Conservation (phyloP, 2,888 invertebrate genomes). For the Malthinus flaveolus region DNA sequence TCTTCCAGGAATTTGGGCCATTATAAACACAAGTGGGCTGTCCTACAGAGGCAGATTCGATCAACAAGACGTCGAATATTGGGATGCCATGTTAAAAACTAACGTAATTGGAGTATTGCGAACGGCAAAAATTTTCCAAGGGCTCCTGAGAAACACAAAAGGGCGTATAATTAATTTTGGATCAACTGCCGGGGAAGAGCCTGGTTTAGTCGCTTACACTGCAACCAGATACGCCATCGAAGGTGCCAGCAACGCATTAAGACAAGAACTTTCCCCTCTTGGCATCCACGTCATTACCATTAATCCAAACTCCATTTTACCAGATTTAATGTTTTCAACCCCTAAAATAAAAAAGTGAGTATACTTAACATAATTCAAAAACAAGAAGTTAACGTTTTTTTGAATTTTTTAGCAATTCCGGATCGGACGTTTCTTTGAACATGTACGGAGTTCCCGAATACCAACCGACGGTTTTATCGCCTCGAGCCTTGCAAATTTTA, state of each 20-base stretch:
- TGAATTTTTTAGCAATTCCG: conserved; percentile 41
- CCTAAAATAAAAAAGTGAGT: conserved; percentile 60
- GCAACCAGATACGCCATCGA: conserved; percentile 77
- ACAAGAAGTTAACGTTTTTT: conserved; percentile 1
- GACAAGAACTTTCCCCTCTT: conserved; percentile 68
- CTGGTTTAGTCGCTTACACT: conserved; percentile 39
- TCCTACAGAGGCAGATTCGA: conserved; percentile 72
- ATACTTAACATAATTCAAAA: conserved; percentile 1
- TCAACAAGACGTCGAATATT: conserved; percentile 68
- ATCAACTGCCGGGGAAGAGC: conserved; percentile 51
- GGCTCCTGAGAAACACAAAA: conserved; percentile 65
- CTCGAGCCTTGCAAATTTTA: conserved; percentile 44
- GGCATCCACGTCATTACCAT: conserved; percentile 76
- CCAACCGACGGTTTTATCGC: conserved; percentile 47
- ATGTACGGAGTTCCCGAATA: conserved; percentile 46
- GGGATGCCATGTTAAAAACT: conserved; percentile 70
- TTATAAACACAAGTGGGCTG: conserved; percentile 81
- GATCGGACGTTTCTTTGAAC: conserved; percentile 47
- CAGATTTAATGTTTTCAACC: conserved; percentile 67
- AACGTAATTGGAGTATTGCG: conserved; percentile 75
- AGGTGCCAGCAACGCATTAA: conserved; percentile 75
- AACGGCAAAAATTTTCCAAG: conserved; percentile 75
- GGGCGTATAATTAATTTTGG: conserved; percentile 75
- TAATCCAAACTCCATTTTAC: conserved; percentile 70
- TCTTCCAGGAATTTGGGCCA: conserved; percentile 74